Evolutionary conservation across 1,140 invertebrate genomes (phyloP), one percentile per base, ranked within the genome.

Genomic region (Drosophila nasuta): DNA sequence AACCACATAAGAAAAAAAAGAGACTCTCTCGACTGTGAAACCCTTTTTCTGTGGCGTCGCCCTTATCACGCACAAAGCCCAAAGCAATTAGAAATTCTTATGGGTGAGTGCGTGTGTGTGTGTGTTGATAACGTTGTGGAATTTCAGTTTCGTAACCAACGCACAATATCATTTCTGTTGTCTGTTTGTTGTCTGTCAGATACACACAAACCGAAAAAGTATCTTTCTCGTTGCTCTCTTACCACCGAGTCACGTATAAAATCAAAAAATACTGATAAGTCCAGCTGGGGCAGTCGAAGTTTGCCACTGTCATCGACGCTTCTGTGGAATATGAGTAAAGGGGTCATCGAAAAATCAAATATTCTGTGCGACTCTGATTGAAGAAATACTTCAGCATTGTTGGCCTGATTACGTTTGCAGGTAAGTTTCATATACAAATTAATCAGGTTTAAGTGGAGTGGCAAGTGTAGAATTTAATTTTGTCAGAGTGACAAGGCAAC

Each of bases 111-210:
- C 38, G 17, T 15, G n/a, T 17, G 17, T 58, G 20, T 33, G 43
- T 56, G 17, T n/a, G 17, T 25, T 45, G 30, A 70, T 52, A 70
- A 59, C 49, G 46, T 17, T 3, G 6, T 71, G 59, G 17, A 28
- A 54, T 56, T 43, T 25, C 17, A n/a, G 25, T 70, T 70, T 62
- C 67, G 67, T 62, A 70, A 70, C 48, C 5, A 13, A 69, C 35
- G 67, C 67, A 54, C 67, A 70, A 70, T 58, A 62, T 52, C 48
- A 70, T 62, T 54, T 71, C 46, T 71, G 59, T 71, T 71, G 69
- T 71, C 69, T 59, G 54, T 58, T 58, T 35, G 41, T 10, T 45
- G 33, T 71, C 52, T 64, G 25, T 11, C 35, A 57, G 52, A 64
- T 71, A 71, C 60, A 30, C 35, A 15, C 48, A 68, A 68, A 68